A percentile compares a stretch with the other conserved stretches of the same genome.
Evolutionary conservation across 2,113 vertebrate species (phyloP).

Genomic region (Alces alces): DNA sequence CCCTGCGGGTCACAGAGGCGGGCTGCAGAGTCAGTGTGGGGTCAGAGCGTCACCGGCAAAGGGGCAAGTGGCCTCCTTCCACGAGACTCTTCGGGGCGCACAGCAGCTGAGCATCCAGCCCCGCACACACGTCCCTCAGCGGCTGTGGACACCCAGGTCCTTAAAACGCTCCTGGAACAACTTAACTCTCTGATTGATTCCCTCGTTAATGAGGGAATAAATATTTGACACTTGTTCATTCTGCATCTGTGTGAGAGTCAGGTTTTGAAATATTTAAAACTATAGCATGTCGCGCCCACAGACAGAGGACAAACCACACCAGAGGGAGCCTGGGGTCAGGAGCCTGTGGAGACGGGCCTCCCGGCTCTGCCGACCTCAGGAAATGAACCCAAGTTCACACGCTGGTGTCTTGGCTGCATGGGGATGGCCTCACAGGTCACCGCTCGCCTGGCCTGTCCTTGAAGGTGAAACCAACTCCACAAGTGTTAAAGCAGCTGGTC

Average conservation of each 20-base stretch:
- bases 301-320: rapidly evolving
- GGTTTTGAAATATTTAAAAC: not conserved
- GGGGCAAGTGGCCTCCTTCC: not conserved
- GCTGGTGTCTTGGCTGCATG: not conserved
- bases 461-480: not conserved
- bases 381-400: rapidly evolving
- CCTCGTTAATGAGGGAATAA: not conserved
- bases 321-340: not conserved
- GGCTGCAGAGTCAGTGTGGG: not conserved
- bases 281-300: not conserved
- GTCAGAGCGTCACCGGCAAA: not conserved
- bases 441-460: not conserved
- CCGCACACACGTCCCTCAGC: not conserved
- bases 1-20: not conserved
- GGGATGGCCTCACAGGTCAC: not conserved
- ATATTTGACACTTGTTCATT: not conserved
- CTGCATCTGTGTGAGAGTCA: not conserved
- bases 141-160: not conserved
- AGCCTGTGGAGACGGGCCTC: not conserved
- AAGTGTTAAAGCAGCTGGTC: not conserved
- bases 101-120: not conserved
- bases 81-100: not conserved
- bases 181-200: not conserved
- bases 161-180: not conserved
- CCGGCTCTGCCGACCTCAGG: not conserved